Conservation (phyloP, 1,140 invertebrate species). For the Drosophila ironensis region DNA sequence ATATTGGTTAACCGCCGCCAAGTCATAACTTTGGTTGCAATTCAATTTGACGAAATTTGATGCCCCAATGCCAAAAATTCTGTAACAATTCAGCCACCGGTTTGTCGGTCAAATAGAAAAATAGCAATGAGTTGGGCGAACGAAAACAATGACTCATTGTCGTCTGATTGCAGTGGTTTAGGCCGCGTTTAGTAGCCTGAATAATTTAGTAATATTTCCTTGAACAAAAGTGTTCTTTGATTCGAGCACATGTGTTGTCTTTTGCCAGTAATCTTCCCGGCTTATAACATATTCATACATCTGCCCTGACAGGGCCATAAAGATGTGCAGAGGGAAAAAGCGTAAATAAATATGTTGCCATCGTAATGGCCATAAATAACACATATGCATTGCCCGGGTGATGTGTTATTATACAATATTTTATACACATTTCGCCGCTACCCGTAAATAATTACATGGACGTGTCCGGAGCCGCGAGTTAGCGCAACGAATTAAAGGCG, state of each 20-base stretch:
- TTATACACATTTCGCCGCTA: constrained; percentile 56
- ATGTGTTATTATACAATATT: constrained; percentile 71
- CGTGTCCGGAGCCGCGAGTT: constrained; percentile 56
- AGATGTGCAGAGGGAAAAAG: constrained; percentile 30
- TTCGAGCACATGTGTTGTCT: too few species aligned
- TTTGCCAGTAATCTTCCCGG: too few species aligned
- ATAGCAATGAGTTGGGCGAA: neutral
- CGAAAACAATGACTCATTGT: too few species aligned
- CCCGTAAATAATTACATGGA: constrained; percentile 77
- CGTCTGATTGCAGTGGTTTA: neutral
- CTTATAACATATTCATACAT: constrained; percentile 67
- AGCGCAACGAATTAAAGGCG: constrained; percentile 73
- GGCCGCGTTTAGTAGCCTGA: neutral
- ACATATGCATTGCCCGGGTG: constrained; percentile 58
- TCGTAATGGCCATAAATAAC: constrained; percentile 69
- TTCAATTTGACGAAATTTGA: constrained; percentile 9
- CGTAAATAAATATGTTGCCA: constrained; percentile 55
- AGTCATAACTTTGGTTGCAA: constrained; percentile 21
- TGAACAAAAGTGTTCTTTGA: too few species aligned
- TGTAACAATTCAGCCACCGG: neutral
- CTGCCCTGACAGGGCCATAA: constrained; percentile 31
- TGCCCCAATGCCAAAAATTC: neutral
- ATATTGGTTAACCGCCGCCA: constrained; percentile 60
- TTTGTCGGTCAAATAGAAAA: neutral
- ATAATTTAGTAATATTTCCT: neutral